Evolutionary conservation across 1,140 invertebrate species (phyloP).

Genomic region (Orchesella cincta): DNA sequence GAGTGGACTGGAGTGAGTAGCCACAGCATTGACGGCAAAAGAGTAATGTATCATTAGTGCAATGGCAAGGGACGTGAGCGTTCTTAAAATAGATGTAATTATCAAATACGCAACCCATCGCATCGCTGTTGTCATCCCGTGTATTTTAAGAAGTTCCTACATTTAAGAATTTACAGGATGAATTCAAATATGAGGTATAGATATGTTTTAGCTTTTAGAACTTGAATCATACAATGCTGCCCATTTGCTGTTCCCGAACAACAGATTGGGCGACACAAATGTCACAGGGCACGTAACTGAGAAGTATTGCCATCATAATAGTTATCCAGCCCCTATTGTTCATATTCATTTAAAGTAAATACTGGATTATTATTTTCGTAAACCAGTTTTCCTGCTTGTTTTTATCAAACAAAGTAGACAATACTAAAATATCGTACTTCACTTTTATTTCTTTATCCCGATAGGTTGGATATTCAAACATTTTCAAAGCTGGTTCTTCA

Average conservation of each 20-base stretch:
- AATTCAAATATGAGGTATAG: background rate
- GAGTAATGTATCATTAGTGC: background rate
- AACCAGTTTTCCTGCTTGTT: too few species aligned
- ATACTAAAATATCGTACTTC: background rate
- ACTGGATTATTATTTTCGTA: too few species aligned
- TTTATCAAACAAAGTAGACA: background rate
- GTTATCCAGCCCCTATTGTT: background rate
- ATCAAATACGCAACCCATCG: conserved; percentile 6
- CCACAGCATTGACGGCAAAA: background rate
- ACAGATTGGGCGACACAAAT: background rate
- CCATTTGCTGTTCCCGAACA: background rate
- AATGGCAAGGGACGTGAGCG: background rate
- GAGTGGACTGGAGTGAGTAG: background rate
- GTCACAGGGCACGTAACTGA: background rate
- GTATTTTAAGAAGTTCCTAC: conserved; percentile 21
- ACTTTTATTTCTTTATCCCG: background rate
- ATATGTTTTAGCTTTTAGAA: background rate
- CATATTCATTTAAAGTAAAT: too few species aligned
- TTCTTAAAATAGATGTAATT: background rate
- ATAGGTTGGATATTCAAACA: conserved; percentile 7
- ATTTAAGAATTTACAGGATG: background rate
- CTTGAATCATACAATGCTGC: conserved; percentile 6
- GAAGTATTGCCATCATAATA: background rate
- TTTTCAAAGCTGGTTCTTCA: background rate
- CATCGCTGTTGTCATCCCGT: conserved; percentile 12